A percentile compares a stretch with the other conserved stretches of the same genome.
Conservation (phyloP, 2,888 invertebrate species). For the Teleiodes luculella region DNA sequence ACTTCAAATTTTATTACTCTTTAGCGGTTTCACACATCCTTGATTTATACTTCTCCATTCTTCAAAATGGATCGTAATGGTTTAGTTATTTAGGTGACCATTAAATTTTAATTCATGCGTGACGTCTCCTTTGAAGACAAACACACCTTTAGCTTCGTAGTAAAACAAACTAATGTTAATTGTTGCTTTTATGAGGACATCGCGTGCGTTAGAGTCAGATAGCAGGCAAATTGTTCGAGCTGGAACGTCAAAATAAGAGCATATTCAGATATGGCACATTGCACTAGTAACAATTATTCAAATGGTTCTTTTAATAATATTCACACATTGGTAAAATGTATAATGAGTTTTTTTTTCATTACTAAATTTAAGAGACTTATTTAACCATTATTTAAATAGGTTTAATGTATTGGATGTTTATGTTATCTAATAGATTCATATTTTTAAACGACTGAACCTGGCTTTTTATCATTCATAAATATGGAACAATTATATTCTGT, state of each 20-base stretch:
- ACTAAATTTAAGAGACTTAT: no score
- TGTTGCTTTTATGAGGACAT: constrained; percentile 69
- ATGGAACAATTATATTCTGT: no score
- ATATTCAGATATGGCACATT: constrained; percentile 17
- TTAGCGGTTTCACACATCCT: background rate
- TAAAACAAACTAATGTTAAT: constrained; percentile 70
- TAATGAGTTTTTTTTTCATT: no score
- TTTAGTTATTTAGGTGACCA: constrained; percentile 37
- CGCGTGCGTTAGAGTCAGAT: constrained; percentile 62
- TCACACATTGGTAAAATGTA: no score
- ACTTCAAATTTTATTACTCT: background rate
- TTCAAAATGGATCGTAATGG: constrained; percentile 34
- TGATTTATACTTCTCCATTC: background rate
- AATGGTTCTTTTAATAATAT: background rate
- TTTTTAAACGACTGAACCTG: no score
- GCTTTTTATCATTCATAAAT: no score
- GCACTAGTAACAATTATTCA: constrained; percentile 8
- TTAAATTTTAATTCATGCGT: constrained; percentile 53
- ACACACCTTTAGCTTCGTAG: constrained; percentile 51
- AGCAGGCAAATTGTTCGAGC: constrained; percentile 57
- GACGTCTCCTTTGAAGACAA: constrained; percentile 65
- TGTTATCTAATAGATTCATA: no score
- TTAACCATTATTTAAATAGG: no score
- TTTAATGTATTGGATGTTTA: no score
- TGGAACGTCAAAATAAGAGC: constrained; percentile 21